Percentiles rank a stretch among this genome's conserved stretches.
Conservation (phyloP, 1,140 invertebrate genomes). For the Myzus persicae region DNA sequence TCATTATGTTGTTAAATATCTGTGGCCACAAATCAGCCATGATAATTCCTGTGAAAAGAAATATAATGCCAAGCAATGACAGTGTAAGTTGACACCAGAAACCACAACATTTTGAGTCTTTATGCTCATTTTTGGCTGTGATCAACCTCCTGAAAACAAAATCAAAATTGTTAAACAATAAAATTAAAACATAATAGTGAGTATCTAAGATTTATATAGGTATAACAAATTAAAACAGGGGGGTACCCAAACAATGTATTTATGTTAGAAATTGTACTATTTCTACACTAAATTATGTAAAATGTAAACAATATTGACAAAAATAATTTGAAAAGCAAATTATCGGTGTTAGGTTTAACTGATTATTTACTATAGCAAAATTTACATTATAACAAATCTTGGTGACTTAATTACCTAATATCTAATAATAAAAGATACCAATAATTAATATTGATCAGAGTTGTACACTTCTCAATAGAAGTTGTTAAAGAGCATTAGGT, state of each 20-base stretch:
- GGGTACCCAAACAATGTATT: neutral
- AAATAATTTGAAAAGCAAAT: neutral
- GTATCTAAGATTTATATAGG: too few species aligned
- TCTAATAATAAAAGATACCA: too few species aligned
- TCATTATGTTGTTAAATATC: slow-evolving; percentile 50
- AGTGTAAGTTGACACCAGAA: slow-evolving; percentile 46
- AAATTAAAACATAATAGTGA: neutral
- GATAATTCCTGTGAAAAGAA: slow-evolving; percentile 50
- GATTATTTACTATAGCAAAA: neutral
- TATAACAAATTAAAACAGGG: neutral
- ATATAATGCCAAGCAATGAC: slow-evolving; percentile 42
- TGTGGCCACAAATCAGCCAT: slow-evolving; percentile 54
- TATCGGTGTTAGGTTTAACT: neutral
- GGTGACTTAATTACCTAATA: neutral
- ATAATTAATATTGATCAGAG: too few species aligned
- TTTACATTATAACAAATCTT: neutral
- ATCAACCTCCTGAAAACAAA: slow-evolving; percentile 36
- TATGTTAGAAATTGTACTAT: too few species aligned
- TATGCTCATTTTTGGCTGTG: slow-evolving; percentile 15
- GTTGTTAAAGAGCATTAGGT: too few species aligned
- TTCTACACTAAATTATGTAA: neutral
- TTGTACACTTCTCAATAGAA: too few species aligned
- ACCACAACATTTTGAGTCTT: slow-evolving; percentile 28
- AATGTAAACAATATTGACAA: neutral
- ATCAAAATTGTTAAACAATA: neutral